phyloP scores from a whole-genome alignment of 2,113 vertebrate species.

The Condylura cristata region DNA sequence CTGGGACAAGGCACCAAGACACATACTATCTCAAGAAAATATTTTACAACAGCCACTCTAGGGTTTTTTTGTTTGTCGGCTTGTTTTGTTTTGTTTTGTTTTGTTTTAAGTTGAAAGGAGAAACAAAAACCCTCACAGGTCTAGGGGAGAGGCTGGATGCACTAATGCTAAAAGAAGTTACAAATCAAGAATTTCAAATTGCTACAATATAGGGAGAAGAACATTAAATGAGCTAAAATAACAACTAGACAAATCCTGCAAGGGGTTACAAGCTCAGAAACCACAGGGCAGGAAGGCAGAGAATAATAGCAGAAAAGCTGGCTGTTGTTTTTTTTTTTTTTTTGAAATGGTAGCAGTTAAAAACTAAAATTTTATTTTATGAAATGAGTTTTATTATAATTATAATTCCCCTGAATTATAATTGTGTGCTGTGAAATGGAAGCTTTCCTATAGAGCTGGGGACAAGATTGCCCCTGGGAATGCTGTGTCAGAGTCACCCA shows the following conservation, averaged over 20 bases:
- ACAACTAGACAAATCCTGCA: neutral
- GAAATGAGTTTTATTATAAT: conserved; percentile 33
- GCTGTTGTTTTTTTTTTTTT: neutral
- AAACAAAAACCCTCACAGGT: neutral
- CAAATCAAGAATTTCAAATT: neutral
- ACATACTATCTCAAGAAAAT: neutral
- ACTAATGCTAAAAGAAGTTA: neutral
- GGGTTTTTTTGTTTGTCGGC: neutral
- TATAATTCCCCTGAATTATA: conserved; percentile 34
- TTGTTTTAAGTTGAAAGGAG: neutral
- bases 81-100: too few relatives aligned
- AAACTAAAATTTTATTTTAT: conserved; percentile 30
- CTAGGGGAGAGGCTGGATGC: neutral
- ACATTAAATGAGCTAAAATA: neutral
- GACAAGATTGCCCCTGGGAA: conserved; percentile 51
- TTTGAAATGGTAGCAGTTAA: neutral
- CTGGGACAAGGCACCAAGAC: neutral
- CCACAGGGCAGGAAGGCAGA: fast-evolving
- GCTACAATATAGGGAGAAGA: neutral
- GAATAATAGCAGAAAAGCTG: neutral
- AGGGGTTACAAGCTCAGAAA: neutral
- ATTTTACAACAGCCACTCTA: neutral
- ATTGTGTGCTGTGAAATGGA: neutral
- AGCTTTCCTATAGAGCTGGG: conserved; percentile 47
- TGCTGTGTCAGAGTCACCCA: neutral